These are phyloP conservation scores for Melanogrammus aeglefinus DNA, from an alignment of 2,797 vertebrate genomes.

Conservation along the genomic window DNA sequence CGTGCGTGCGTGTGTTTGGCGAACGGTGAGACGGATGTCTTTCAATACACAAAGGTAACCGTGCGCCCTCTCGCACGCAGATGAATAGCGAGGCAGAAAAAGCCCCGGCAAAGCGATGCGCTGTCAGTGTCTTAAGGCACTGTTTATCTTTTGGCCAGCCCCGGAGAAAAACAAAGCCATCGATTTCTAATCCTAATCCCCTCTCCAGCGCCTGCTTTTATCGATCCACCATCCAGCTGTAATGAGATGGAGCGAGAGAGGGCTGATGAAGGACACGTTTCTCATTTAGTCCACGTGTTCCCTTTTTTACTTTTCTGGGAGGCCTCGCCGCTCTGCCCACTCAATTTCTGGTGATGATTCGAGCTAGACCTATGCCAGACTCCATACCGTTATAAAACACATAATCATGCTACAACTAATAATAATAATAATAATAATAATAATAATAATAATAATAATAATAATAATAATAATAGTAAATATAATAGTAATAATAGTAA, in stretches of 20 bases:
- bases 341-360: too few species aligned
- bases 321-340: too few species aligned
- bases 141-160: slow-evolving; percentile 63
- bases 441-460: too few species aligned
- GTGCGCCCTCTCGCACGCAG: slow-evolving; percentile 11
- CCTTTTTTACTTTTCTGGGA: neutral
- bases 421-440: too few species aligned
- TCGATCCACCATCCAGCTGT: slow-evolving; percentile 69
- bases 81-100: slow-evolving; percentile 17
- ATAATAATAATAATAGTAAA: too few species aligned
- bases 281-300: slow-evolving; percentile 30
- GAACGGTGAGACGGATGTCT: neutral
- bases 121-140: slow-evolving; percentile 69
- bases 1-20: neutral
- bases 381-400: too few species aligned
- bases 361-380: too few species aligned
- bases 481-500: too few species aligned
- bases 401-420: too few species aligned
- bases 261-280: slow-evolving; percentile 68
- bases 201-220: slow-evolving; percentile 57
- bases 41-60: neutral
- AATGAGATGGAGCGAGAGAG: slow-evolving; percentile 63
- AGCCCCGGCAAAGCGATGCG: slow-evolving; percentile 32
- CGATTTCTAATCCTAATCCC: slow-evolving; percentile 76
- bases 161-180: slow-evolving; percentile 70